These are phyloP conservation scores for Hippocampus kuda DNA, from an alignment of 2,797 vertebrate species.

Conservation along the genomic window DNA sequence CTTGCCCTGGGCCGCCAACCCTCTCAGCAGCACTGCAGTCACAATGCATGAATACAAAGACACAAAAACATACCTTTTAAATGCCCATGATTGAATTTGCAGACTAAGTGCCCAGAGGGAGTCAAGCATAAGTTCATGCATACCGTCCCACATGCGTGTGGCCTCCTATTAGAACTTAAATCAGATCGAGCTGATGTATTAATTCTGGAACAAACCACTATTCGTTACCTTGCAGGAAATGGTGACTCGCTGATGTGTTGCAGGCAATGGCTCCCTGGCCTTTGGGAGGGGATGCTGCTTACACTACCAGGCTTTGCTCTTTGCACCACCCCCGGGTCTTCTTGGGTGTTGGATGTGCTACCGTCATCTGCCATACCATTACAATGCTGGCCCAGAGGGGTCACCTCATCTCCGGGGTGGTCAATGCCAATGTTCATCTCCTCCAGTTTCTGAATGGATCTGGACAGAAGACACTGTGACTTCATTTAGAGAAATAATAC, in stretches of 20 bases:
- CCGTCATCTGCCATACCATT: conserved; percentile 59
- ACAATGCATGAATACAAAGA: background rate
- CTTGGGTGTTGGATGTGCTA: conserved; percentile 42
- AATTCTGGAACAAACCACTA: background rate
- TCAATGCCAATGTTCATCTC: conserved; percentile 92
- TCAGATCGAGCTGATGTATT: background rate
- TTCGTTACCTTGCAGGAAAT: conserved; percentile 53
- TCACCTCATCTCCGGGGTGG: conserved; percentile 75
- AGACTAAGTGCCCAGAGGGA: background rate
- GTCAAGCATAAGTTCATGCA: background rate
- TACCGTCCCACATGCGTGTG: background rate
- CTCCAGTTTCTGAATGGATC: conserved; percentile 93
- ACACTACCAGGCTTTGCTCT: conserved; percentile 50
- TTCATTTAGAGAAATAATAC: background rate
- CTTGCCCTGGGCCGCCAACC: conserved; percentile 37
- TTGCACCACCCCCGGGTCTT: conserved; percentile 38
- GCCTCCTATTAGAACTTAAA: background rate
- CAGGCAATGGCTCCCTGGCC: conserved; percentile 58
- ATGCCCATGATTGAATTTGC: background rate
- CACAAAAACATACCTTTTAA: background rate
- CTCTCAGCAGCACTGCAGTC: conserved; percentile 40
- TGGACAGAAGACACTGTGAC: conserved; percentile 36
- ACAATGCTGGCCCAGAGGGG: conserved; percentile 70
- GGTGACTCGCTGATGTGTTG: conserved; percentile 78
- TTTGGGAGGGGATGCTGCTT: conserved; percentile 77